phyloP scores from a whole-genome alignment of 2,888 invertebrate genomes.

The Hololepta plana region DNA sequence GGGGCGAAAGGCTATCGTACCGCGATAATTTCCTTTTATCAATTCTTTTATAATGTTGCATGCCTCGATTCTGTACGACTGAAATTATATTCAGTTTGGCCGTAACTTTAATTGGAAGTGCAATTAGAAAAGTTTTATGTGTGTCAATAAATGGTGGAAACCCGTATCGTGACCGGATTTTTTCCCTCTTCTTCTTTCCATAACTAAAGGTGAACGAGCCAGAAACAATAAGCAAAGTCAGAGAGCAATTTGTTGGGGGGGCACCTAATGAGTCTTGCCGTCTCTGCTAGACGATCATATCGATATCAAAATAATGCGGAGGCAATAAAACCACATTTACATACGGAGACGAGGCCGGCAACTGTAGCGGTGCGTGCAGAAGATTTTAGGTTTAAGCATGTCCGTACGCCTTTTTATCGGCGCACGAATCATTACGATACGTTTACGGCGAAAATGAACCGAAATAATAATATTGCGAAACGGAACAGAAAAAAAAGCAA shows the following conservation, averaged over 20 bases:
- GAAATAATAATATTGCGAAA: no score
- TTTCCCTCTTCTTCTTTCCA: slow-evolving; percentile 7
- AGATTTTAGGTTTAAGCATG: slow-evolving; percentile 14
- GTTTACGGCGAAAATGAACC: no score
- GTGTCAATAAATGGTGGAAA: slow-evolving; percentile 17
- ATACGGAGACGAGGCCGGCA: slow-evolving; percentile 10
- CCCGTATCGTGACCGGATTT: slow-evolving; percentile 8
- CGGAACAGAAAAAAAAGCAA: no score
- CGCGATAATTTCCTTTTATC: no score
- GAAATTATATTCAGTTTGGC: no score
- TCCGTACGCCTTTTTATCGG: no score
- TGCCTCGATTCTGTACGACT: no score
- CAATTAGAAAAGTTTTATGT: slow-evolving; percentile 21
- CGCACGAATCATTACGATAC: no score
- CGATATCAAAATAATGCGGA: slow-evolving; percentile 17
- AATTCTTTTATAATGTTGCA: no score
- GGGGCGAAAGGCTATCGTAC: no score
- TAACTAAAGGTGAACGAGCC: slow-evolving; percentile 8
- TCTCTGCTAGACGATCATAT: slow-evolving; percentile 17
- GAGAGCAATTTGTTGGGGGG: slow-evolving; percentile 15
- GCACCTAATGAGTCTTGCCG: slow-evolving; percentile 16
- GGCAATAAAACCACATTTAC: slow-evolving; percentile 19
- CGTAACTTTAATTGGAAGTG: no score
- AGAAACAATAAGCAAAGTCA: slow-evolving; percentile 12
- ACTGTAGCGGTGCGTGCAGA: slow-evolving; percentile 14